Evolutionary conservation across 2,113 vertebrate species (phyloP).

Genomic region (Trematocara unimaculatum): DNA sequence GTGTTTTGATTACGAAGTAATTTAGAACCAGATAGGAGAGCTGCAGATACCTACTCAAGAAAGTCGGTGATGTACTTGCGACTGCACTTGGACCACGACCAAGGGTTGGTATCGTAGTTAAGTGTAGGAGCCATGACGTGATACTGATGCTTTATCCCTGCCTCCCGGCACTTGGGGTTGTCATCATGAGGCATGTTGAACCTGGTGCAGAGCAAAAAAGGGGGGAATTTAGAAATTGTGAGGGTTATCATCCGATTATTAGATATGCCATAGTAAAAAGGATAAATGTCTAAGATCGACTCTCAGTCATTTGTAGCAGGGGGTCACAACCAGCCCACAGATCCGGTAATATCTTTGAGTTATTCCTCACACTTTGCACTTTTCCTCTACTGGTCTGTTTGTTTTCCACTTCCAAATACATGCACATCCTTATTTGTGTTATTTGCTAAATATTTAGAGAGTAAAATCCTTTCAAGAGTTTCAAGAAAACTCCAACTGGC

Average conservation of each 20-base stretch:
- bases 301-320: conserved; percentile 12
- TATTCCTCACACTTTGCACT: background rate
- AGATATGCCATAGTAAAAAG: conserved; percentile 14
- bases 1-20: background rate
- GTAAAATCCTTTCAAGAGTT: background rate
- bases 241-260: conserved; percentile 32
- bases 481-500: background rate
- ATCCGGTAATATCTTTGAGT: background rate
- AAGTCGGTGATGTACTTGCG: conserved; percentile 97
- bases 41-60: conserved; percentile 83
- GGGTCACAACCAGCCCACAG: background rate
- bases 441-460: background rate
- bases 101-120: conserved; percentile 92
- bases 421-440: background rate
- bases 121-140: conserved; percentile 96
- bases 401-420: background rate
- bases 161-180: conserved; percentile 91
- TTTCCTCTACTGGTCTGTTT: background rate
- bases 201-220: conserved; percentile 66
- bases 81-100: conserved; percentile 98
- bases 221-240: background rate
- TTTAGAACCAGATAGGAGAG: background rate
- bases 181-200: conserved; percentile 97
- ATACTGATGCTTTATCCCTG: conserved; percentile 86
- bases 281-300: conserved; percentile 55